phyloP scores from a whole-genome alignment of 2,797 vertebrate species.

The Buphagus erythrorhynchus region DNA sequence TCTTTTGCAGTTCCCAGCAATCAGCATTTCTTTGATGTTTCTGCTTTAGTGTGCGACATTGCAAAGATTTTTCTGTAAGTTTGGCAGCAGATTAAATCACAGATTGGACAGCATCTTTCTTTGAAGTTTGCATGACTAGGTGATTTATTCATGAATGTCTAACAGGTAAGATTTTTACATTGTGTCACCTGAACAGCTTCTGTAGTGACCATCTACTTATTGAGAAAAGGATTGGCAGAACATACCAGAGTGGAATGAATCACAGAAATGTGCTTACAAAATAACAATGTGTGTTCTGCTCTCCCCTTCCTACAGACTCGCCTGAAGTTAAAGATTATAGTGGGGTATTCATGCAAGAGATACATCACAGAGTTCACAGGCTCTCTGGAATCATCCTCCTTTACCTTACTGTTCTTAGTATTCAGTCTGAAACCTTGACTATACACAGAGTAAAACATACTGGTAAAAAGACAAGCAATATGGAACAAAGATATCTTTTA shows the following conservation, averaged over 20 bases:
- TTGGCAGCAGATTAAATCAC: constrained; percentile 16
- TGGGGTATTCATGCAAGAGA: not conserved
- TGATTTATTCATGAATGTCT: not conserved
- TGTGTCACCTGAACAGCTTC: not conserved
- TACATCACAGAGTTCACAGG: not conserved
- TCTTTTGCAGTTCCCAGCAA: not conserved
- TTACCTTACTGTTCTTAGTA: not conserved
- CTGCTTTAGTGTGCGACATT: not conserved
- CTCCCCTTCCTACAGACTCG: not conserved
- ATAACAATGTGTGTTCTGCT: not conserved
- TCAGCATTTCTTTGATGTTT: constrained; percentile 42
- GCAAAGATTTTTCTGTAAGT: constrained; percentile 4
- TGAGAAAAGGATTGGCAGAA: not conserved
- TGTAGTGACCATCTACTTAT: not conserved
- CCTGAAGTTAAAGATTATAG: not conserved
- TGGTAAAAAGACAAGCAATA: not conserved
- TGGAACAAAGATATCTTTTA: not conserved
- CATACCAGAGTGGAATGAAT: not conserved
- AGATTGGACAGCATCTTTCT: constrained; percentile 4
- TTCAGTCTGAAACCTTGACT: not conserved
- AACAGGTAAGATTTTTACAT: not conserved
- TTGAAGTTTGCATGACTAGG: constrained; percentile 4
- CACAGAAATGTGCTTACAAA: not conserved
- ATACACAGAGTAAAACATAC: not conserved
- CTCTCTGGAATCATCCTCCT: not conserved